Evolutionary conservation across 2,888 invertebrate species (phyloP).

Genomic region (Drosophila pseudotalamancana): DNA sequence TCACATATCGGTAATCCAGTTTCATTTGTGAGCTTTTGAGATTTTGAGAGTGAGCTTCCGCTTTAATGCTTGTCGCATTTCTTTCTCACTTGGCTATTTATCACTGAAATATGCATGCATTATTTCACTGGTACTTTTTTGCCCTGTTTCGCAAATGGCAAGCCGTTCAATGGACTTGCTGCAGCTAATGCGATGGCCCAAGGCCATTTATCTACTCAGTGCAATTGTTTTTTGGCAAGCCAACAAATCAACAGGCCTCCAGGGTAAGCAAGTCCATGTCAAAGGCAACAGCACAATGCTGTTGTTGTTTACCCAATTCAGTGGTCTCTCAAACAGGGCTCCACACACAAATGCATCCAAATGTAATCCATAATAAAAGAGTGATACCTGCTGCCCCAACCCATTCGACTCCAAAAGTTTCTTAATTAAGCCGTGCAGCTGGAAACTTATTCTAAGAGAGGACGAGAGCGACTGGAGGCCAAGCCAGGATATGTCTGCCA

Average conservation of each 20-base stretch:
- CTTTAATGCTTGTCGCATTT: no score
- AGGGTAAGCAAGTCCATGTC: conserved; percentile 55
- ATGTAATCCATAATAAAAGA: conserved; percentile 73
- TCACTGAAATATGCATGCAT: conserved; percentile 29
- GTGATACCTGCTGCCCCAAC: conserved; percentile 13
- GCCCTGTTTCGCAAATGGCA: not conserved
- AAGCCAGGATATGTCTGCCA: conserved; percentile 28
- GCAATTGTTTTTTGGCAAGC: conserved; percentile 65
- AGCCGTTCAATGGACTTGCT: conserved; percentile 18
- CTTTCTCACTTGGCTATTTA: conserved; percentile 1
- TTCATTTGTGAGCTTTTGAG: no score
- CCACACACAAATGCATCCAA: conserved; percentile 56
- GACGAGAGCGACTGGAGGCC: not conserved
- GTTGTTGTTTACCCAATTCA: conserved; percentile 20
- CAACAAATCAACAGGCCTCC: conserved; percentile 68
- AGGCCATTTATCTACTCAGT: conserved; percentile 63
- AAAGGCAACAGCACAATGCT: conserved; percentile 53
- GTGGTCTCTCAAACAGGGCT: conserved; percentile 22
- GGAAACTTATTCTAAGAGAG: conserved; percentile 27
- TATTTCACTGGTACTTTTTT: conserved; percentile 18
- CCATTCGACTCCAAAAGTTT: conserved; percentile 55
- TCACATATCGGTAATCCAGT: no score
- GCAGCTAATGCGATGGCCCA: conserved; percentile 42
- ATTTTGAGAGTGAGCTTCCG: no score
- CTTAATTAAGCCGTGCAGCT: conserved; percentile 71